phyloP scores from a whole-genome alignment of 2,888 invertebrate species.

The Anorthoa munda region DNA sequence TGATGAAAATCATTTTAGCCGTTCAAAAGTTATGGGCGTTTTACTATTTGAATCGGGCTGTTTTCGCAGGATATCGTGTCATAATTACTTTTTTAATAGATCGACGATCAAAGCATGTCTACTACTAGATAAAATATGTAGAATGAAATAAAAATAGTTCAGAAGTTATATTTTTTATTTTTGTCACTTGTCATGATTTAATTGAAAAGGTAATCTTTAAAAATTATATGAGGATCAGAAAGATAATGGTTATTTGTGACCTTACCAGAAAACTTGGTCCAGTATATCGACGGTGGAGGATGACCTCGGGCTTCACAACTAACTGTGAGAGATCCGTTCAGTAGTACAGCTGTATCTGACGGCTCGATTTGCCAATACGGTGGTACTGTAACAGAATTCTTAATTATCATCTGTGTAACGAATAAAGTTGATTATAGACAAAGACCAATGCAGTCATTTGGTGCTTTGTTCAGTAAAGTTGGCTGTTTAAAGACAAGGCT shows the following conservation, averaged over 20 bases:
- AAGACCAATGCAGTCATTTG: neutral
- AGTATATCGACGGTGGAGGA: slow-evolving; percentile 94
- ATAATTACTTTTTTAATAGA: no score
- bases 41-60: no score
- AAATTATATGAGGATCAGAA: neutral
- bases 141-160: no score
- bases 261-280: slow-evolving; percentile 94
- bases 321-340: slow-evolving; percentile 94
- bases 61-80: no score
- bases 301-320: slow-evolving; percentile 95
- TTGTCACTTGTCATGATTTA: no score
- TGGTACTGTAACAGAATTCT: slow-evolving; percentile 91
- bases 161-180: no score
- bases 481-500: neutral
- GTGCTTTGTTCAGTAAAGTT: neutral
- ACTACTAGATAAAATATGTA: no score
- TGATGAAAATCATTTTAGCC: no score
- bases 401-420: neutral
- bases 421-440: neutral
- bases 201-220: neutral
- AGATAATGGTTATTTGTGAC: no score
- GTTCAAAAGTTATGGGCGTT: no score
- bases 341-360: slow-evolving; percentile 93
- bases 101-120: no score
- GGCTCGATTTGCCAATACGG: slow-evolving; percentile 95